A percentile compares a stretch with the other conserved stretches of the same genome.
phyloP scores from a whole-genome alignment of 2,797 vertebrate genomes.

The Catostomus latipinnis region DNA sequence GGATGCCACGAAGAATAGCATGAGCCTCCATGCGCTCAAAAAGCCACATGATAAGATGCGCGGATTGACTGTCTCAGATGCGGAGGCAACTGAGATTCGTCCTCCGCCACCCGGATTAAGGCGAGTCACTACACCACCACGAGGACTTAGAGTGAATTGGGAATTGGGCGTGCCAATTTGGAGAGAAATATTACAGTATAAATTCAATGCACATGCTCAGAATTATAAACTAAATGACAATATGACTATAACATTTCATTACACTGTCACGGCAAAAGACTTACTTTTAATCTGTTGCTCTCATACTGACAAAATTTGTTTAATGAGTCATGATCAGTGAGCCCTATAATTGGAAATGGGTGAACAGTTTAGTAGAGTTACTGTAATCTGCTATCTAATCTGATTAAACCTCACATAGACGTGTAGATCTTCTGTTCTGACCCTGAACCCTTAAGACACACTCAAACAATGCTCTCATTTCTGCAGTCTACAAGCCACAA shows the following conservation, averaged over 20 bases:
- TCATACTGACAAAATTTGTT: conserved; percentile 29
- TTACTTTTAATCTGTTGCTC: neutral
- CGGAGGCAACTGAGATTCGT: no score
- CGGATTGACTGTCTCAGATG: no score
- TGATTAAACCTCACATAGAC: conserved; percentile 6
- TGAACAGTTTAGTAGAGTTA: conserved; percentile 34
- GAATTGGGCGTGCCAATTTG: no score
- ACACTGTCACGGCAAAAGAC: neutral
- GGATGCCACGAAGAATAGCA: no score
- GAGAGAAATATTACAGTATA: no score
- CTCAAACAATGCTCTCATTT: conserved; percentile 6
- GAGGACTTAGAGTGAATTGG: no score
- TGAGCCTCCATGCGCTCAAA: no score
- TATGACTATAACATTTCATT: neutral
- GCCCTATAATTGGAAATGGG: conserved; percentile 44
- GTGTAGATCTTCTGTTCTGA: conserved; percentile 12
- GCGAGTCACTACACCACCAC: no score
- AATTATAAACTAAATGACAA: neutral
- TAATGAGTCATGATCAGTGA: conserved; percentile 30
- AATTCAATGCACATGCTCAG: neutral
- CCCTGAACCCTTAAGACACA: conserved; percentile 28
- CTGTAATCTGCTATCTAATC: conserved; percentile 40
- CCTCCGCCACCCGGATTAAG: no score
- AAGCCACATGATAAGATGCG: no score
- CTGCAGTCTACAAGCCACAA: neutral